Evolutionary conservation across 2,797 vertebrate species (phyloP), one percentile per base, ranked within the genome.

Genomic region (Bufotes viridis): DNA sequence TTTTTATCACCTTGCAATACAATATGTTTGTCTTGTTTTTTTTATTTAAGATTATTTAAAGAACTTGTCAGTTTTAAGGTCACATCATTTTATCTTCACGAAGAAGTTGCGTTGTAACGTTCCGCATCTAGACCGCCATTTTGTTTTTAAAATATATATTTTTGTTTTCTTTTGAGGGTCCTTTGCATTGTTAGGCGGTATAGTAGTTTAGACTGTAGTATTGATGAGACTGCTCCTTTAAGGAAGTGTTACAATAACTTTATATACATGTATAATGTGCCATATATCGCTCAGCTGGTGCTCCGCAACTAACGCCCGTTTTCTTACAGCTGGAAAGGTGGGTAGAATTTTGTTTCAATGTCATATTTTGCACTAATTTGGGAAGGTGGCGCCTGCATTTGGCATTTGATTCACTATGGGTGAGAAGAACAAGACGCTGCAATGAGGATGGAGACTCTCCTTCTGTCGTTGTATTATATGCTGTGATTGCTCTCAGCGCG

Each of bases 281-380:
- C 87, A 89, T 85, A 85, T 17, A 67, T 29, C 22, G 70, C 34
- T n/a, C 11, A 6, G 49, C 20, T 29, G 76, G 83, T 81, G 83
- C 26, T 51, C 60, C 18, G 57, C 20, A 9, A 34, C 14, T 15
- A 57, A 51, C 17, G 22, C 20, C 12, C 3, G 29, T 22, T 78
- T 53, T 69, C 60, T 76, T 75, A 61, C 29, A 20, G 29, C 12
- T 20, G 22, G 14, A 60, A 42, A 8, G 58, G 42, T 58, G 13
- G 17, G 49, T 61, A 80, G 20, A n/a, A 0, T 51, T 85, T 81
- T 17, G 51, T 63, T 15, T n/a, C 14, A 53, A 9, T 81, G 29
- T 72, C 76, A 60, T 70, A 55, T 67, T 85, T 79, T 89, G 83
- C 83, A 85, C 63, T 85, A 88, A 60, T 79, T 72, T 57, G 42